Base-by-base conservation (phyloP, 2,888 invertebrate species). In the Coelinius sp. region DNA sequence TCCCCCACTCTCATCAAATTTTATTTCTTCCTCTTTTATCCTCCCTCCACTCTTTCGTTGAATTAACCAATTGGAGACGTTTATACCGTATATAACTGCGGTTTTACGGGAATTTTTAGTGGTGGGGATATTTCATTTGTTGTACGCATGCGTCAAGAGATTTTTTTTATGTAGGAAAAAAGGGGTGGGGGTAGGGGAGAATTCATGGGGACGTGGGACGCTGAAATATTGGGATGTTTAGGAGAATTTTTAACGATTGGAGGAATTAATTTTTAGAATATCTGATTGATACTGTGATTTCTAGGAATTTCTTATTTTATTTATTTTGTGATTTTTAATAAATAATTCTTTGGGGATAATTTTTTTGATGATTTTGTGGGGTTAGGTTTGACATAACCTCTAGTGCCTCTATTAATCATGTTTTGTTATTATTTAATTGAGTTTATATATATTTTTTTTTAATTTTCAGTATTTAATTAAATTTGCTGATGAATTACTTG, bases 11-110 rank as follows among this genome's bases (percentile, higher is more conserved):
- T 5, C 4, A 10, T 41, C n/a, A 41, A n/a, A n/a, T 25, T n/a
- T n/a, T n/a, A n/a, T n/a, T n/a, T n/a, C n/a, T n/a, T n/a, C n/a
- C n/a, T n/a, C n/a, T n/a, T n/a, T n/a, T n/a, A n/a, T n/a, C n/a
- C 59, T 17, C 56, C 31, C 17, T 14, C 35, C 35, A 59, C 31
- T 44, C 22, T 38, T 65, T n/a, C 35, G 67, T 68, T 44, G 64
- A 52, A 65, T 64, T 75, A 22, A 59, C 70, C 63, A 56, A 59
- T 59, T 35, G 59, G 31, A 7, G 35, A 59, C 20, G 17, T 20
- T 59, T 59, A 31, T 35, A 12, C 35, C 56, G 35, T 35, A 27
- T 59, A 35, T 59, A 35, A 31, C 20, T 12, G 41, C n/a, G 41
- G 41, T 41, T 41, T 41, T n/a, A 5, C 17, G 20, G 20, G 17